Percentiles rank a stretch among this genome's conserved stretches.
These are phyloP conservation scores for Trididemnum nubilum DNA, from an alignment of 23 tunicate species.

Conservation along the genomic window DNA sequence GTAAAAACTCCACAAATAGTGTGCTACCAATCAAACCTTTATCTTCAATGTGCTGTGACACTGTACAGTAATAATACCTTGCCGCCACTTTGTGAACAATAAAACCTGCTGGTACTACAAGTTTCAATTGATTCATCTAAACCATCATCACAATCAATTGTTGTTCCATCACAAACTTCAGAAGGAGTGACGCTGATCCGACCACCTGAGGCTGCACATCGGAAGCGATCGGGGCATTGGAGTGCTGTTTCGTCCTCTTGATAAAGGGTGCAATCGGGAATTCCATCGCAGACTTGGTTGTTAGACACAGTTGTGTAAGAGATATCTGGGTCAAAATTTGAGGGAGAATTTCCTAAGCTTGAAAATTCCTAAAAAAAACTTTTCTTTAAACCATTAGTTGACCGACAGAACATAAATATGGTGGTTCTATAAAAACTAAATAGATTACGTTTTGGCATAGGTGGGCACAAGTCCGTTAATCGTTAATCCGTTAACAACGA, in stretches of 20 bases:
- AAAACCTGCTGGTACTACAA: constrained; percentile 7
- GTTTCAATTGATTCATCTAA: constrained; percentile 1
- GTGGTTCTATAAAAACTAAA: too few species aligned
- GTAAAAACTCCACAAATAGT: neutral
- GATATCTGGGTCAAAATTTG: too few species aligned
- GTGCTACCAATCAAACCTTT: neutral
- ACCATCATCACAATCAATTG: constrained; percentile 24
- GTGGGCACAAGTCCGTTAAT: too few species aligned
- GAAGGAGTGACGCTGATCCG: constrained; percentile 7
- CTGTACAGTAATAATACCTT: constrained; percentile 4
- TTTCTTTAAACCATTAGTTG: too few species aligned
- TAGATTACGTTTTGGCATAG: too few species aligned
- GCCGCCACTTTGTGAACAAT: neutral
- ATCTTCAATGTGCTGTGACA: neutral
- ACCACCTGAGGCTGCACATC: neutral
- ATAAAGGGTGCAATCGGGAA: neutral
- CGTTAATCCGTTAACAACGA: too few species aligned
- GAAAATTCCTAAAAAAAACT: too few species aligned
- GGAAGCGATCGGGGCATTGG: neutral
- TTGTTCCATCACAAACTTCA: constrained; percentile 24
- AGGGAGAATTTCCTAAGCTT: too few species aligned
- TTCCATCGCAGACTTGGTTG: constrained; percentile 11
- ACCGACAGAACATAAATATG: too few species aligned
- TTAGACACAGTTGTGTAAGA: neutral
- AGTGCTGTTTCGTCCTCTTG: neutral